Conservation (phyloP, 1,140 invertebrate species). For the Cydia fagiglandana region DNA sequence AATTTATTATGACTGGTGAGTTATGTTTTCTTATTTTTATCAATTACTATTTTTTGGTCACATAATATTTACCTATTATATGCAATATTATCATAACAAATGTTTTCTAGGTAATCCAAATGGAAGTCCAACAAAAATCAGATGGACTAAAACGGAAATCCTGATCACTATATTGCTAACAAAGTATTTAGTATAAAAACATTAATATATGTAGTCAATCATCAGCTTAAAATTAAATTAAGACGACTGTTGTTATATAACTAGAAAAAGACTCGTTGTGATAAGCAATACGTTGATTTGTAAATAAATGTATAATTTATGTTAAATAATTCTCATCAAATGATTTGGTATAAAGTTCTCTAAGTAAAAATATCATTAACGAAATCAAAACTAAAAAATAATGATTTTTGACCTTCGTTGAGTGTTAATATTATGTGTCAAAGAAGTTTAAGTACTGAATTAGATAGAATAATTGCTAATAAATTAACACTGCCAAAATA, state of each 20-base stretch:
- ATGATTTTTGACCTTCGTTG: constrained; percentile 2
- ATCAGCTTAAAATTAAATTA: constrained; percentile 57
- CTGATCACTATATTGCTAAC: constrained; percentile 59
- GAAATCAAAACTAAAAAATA: background rate
- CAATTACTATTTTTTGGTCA: constrained; percentile 48
- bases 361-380: constrained; percentile 23
- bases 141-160: constrained; percentile 69
- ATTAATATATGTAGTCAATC: constrained; percentile 45
- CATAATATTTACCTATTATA: constrained; percentile 41
- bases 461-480: constrained; percentile 66
- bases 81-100: constrained; percentile 60
- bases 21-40: constrained; percentile 50
- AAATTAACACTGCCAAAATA: constrained; percentile 74
- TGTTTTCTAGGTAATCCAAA: constrained; percentile 79
- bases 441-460: constrained; percentile 28
- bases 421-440: constrained; percentile 24
- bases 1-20: constrained; percentile 70
- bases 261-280: constrained; percentile 68
- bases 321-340: constrained; percentile 51
- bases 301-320: constrained; percentile 59
- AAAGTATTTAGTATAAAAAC: constrained; percentile 58
- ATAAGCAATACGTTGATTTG: constrained; percentile 69
- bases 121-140: constrained; percentile 71
- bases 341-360: constrained; percentile 42
- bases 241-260: constrained; percentile 67